Conservation (phyloP, 2,113 vertebrate species). For the Pelvicachromis taeniatus region DNA sequence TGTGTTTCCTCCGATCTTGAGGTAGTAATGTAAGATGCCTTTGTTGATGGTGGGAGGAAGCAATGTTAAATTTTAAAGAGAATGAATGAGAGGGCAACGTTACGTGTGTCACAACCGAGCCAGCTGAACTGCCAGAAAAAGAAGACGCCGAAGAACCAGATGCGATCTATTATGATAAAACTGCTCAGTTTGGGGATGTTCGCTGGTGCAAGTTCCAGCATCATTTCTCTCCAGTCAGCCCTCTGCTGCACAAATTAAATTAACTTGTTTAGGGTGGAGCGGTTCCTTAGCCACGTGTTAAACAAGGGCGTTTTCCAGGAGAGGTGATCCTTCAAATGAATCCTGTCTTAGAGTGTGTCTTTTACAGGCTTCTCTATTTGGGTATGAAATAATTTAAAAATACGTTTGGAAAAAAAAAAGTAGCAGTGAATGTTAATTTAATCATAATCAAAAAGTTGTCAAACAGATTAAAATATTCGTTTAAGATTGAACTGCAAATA, state of each 20-base stretch:
- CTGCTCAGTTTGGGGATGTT: background rate
- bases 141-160: background rate
- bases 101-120: background rate
- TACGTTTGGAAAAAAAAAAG: no score
- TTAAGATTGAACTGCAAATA: background rate
- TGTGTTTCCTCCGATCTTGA: background rate
- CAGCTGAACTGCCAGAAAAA: background rate
- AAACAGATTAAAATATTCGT: background rate
- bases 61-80: constrained; percentile 65
- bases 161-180: background rate
- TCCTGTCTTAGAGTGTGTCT: background rate
- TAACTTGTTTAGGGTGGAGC: background rate
- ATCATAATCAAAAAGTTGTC: background rate
- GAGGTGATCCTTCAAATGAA: background rate
- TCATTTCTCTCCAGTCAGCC: background rate
- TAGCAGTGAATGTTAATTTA: background rate
- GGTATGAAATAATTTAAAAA: background rate
- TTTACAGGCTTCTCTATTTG: background rate
- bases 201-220: background rate
- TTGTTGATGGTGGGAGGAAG: constrained; percentile 51
- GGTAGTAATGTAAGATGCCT: constrained; percentile 49
- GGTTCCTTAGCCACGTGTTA: background rate
- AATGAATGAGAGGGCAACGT: constrained; percentile 19
- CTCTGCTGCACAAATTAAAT: background rate
- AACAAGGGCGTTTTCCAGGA: background rate